Evolutionary conservation across 2,888 invertebrate genomes (phyloP).

Genomic region (Hyposoter dolosus): DNA sequence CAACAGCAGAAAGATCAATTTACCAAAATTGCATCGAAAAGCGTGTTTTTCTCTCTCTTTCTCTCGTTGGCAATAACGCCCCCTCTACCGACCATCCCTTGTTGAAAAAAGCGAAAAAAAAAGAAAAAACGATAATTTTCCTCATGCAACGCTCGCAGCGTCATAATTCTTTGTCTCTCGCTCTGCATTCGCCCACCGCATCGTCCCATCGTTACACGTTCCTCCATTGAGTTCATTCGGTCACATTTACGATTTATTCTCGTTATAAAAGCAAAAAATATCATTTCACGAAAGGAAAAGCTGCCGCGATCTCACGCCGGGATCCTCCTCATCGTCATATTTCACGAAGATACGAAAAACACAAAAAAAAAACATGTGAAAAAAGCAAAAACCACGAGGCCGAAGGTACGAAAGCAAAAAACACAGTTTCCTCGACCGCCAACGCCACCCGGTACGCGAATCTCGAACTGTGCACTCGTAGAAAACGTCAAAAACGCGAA

Average conservation of each 20-base stretch:
- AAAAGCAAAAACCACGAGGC: constrained; percentile 8
- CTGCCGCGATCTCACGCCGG: constrained; percentile 66
- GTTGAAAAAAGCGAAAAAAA: constrained; percentile 37
- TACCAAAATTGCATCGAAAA: constrained; percentile 66
- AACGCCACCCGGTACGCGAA: not conserved
- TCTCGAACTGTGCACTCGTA: not conserved
- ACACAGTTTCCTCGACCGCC: not conserved
- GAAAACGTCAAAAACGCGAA: not conserved
- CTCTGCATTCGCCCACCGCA: constrained; percentile 25
- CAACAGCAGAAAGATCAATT: constrained; percentile 68
- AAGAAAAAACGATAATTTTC: constrained; percentile 2
- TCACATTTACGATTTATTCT: constrained; percentile 40
- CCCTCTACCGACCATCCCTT: constrained; percentile 63
- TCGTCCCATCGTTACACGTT: constrained; percentile 22
- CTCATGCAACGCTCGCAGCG: constrained; percentile 44
- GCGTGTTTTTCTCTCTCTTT: constrained; percentile 59
- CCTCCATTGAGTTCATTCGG: constrained; percentile 22
- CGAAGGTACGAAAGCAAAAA: not conserved
- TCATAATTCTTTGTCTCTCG: constrained; percentile 18
- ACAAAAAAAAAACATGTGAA: constrained; percentile 9
- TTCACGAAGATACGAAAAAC: constrained; percentile 17
- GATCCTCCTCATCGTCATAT: constrained; percentile 58
- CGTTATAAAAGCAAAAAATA: constrained; percentile 5
- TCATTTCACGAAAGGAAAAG: constrained; percentile 54
- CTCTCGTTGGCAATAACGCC: constrained; percentile 33